These are phyloP conservation scores for Enteromius viviparus DNA, from an alignment of 2,797 vertebrate species.

Conservation along the genomic window DNA sequence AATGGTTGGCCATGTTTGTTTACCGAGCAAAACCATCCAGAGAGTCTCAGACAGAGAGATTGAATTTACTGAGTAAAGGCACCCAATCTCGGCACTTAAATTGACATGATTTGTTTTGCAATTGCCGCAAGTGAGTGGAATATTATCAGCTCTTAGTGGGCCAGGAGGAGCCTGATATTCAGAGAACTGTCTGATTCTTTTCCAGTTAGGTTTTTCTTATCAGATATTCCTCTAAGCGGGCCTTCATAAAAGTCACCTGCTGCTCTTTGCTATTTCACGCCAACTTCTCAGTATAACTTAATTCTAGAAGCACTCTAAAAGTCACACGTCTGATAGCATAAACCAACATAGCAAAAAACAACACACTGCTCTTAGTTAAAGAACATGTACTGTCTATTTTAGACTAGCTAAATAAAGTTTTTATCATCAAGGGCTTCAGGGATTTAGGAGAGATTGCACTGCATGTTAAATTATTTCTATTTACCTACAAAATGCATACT, in stretches of 20 bases:
- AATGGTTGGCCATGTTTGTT: constrained; percentile 70
- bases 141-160: constrained; percentile 67
- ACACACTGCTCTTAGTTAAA: background rate
- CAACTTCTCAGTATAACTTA: constrained; percentile 12
- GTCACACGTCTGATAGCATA: background rate
- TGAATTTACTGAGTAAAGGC: constrained; percentile 66
- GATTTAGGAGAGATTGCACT: constrained; percentile 48
- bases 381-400: constrained; percentile 24
- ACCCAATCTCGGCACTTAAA: constrained; percentile 62
- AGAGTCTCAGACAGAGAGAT: constrained; percentile 66
- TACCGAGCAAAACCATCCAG: constrained; percentile 62
- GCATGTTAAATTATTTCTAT: constrained; percentile 55
- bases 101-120: constrained; percentile 69
- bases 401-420: constrained; percentile 41
- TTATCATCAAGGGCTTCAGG: constrained; percentile 48
- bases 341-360: background rate
- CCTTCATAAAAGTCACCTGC: constrained; percentile 43
- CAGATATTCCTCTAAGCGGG: constrained; percentile 44
- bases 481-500: constrained; percentile 30
- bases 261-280: constrained; percentile 40
- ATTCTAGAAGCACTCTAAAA: constrained; percentile 22
- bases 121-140: constrained; percentile 70
- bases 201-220: constrained; percentile 47
- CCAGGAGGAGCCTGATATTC: constrained; percentile 56
- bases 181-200: constrained; percentile 55